These are phyloP conservation scores for Enteromius treurensis DNA, from an alignment of 2,797 vertebrate species.

Conservation along the genomic window DNA sequence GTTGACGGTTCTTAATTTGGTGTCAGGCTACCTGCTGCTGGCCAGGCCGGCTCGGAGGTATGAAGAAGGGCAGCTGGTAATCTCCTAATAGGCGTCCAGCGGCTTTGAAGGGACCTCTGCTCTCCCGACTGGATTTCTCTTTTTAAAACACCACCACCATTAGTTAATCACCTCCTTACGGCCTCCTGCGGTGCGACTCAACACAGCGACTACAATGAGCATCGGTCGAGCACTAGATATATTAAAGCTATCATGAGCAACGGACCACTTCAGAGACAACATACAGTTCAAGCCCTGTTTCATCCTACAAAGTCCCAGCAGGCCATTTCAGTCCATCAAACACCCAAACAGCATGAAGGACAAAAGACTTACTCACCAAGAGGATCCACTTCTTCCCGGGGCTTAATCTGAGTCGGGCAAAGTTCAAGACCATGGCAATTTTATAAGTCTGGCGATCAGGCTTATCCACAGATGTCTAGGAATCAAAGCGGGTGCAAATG, in stretches of 20 bases:
- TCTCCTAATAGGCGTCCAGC: constrained; percentile 83
- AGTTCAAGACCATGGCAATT: constrained; percentile 71
- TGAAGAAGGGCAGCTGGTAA: constrained; percentile 82
- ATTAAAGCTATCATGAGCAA: constrained; percentile 71
- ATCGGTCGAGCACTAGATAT: constrained; percentile 68
- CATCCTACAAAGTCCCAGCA: constrained; percentile 71
- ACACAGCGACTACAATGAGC: constrained; percentile 65
- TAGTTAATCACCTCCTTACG: constrained; percentile 89
- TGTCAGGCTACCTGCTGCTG: constrained; percentile 38
- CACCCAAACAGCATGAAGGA: constrained; percentile 63
- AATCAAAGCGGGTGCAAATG: constrained; percentile 43
- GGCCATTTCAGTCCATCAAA: constrained; percentile 64
- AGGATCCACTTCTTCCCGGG: constrained; percentile 62
- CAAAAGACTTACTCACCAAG: constrained; percentile 66
- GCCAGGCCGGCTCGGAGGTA: constrained; percentile 13
- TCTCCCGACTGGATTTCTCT: constrained; percentile 76
- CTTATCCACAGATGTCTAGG: constrained; percentile 63
- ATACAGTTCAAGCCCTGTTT: constrained; percentile 68
- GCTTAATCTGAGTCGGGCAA: constrained; percentile 73
- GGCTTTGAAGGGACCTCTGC: constrained; percentile 79
- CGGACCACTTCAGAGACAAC: constrained; percentile 65
- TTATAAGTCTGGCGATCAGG: constrained; percentile 71
- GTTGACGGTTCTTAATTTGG: not conserved
- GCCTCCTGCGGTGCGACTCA: constrained; percentile 78
- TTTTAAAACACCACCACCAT: constrained; percentile 86